These are phyloP conservation scores for Heliothis peltigera DNA, from an alignment of 2,888 invertebrate genomes.

Conservation along the genomic window DNA sequence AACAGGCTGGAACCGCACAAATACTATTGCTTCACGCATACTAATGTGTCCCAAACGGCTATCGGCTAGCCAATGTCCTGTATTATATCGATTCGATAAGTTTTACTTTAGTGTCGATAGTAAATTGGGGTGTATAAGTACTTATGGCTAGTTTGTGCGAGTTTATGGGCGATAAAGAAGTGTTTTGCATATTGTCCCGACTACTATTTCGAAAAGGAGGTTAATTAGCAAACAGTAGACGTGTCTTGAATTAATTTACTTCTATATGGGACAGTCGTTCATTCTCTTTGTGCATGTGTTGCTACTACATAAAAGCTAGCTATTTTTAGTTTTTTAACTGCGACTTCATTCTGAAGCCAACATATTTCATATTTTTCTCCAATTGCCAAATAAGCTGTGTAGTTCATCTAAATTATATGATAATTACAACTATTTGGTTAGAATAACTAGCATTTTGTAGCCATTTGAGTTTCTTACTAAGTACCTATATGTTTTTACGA, in stretches of 20 bases:
- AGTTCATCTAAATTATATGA: too few species aligned
- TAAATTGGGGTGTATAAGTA: slow-evolving; percentile 45
- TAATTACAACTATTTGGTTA: too few species aligned
- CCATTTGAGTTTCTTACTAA: too few species aligned
- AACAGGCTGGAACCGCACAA: slow-evolving; percentile 46
- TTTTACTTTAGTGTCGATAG: slow-evolving; percentile 40
- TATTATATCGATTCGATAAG: slow-evolving; percentile 49
- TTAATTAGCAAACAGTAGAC: slow-evolving; percentile 31
- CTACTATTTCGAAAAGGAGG: slow-evolving; percentile 25
- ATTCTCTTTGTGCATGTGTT: neutral
- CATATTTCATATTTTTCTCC: too few species aligned
- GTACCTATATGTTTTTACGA: too few species aligned
- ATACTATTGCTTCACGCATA: slow-evolving; percentile 56
- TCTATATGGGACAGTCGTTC: neutral
- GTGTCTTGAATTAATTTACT: slow-evolving; percentile 8
- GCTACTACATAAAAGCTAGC: too few species aligned
- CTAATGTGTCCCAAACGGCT: slow-evolving; percentile 53
- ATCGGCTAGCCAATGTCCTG: slow-evolving; percentile 35
- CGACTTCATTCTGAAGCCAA: too few species aligned
- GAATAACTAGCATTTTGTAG: too few species aligned
- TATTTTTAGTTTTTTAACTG: too few species aligned
- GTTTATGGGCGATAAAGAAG: slow-evolving; percentile 30
- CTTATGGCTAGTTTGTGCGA: slow-evolving; percentile 25
- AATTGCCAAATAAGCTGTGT: too few species aligned
- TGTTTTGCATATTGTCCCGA: slow-evolving; percentile 28